A percentile compares a stretch with the other conserved stretches of the same genome.
These are phyloP conservation scores for Spodoptera picta DNA, from an alignment of 2,888 invertebrate genomes.

Conservation along the genomic window DNA sequence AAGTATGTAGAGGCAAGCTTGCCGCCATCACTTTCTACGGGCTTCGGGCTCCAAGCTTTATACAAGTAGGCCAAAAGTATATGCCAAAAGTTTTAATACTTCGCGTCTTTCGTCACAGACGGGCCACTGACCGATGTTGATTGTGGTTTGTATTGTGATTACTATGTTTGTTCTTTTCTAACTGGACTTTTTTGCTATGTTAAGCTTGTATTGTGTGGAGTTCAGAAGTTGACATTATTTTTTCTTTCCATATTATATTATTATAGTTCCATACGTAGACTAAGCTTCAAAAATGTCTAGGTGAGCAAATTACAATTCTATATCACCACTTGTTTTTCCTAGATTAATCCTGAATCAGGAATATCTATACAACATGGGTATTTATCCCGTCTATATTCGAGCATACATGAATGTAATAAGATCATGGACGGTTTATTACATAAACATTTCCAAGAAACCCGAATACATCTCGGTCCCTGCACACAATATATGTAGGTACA, in stretches of 20 bases:
- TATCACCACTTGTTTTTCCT: too few species aligned
- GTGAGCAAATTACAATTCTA: too few species aligned
- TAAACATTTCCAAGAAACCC: too few species aligned
- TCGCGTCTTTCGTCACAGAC: constrained; percentile 47
- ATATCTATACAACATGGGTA: too few species aligned
- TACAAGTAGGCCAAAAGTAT: constrained; percentile 48
- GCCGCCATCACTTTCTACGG: constrained; percentile 50
- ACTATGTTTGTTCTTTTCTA: constrained; percentile 26
- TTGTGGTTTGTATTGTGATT: constrained; percentile 29
- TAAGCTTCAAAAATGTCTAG: too few species aligned
- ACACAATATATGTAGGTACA: background rate
- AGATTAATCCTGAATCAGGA: too few species aligned
- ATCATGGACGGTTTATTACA: too few species aligned
- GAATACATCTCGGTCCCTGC: too few species aligned
- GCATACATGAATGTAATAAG: too few species aligned
- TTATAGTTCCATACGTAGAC: too few species aligned
- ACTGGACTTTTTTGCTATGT: constrained; percentile 13
- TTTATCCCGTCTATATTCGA: too few species aligned
- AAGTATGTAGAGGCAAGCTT: constrained; percentile 30
- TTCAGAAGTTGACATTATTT: background rate
- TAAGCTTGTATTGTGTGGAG: background rate
- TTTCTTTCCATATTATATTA: too few species aligned
- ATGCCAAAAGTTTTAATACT: constrained; percentile 39
- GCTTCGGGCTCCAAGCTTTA: constrained; percentile 30
- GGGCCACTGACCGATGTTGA: constrained; percentile 44